Percentiles rank a stretch among this genome's conserved stretches.
Conservation (phyloP, 2,888 invertebrate genomes). For the Elysia crispata region DNA sequence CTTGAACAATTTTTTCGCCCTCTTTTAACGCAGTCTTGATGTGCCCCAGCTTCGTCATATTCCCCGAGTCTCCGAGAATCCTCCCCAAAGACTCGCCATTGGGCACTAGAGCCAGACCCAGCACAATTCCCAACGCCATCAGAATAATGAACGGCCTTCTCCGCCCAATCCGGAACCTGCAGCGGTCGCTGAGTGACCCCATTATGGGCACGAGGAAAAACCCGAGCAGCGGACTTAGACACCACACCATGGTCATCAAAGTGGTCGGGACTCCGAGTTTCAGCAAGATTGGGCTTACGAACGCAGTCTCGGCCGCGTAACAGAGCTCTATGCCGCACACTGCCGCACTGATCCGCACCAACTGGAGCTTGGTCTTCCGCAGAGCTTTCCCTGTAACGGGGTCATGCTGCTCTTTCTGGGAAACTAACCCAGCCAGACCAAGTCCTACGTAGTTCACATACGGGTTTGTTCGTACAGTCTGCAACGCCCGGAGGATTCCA, state of each 20-base stretch:
- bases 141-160: conserved; percentile 93
- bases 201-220: conserved; percentile 95
- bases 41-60: conserved; percentile 6
- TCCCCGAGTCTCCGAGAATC: conserved; percentile 84
- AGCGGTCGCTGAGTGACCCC: conserved; percentile 94
- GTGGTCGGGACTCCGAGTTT: conserved; percentile 93
- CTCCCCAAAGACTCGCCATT: conserved; percentile 93
- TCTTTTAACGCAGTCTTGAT: not conserved
- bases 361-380: conserved; percentile 78
- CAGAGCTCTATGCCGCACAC: conserved; percentile 99
- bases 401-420: conserved; percentile 49
- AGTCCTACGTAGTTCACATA: conserved; percentile 60
- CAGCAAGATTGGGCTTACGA: conserved; percentile 94
- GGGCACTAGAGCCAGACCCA: conserved; percentile 93
- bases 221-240: conserved; percentile 93
- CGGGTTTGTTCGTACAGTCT: conserved; percentile 64
- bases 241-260: conserved; percentile 97
- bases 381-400: conserved; percentile 52
- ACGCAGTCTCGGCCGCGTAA: conserved; percentile 97
- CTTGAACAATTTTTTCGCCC: conserved; percentile 22
- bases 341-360: conserved; percentile 92
- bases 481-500: conserved; percentile 69
- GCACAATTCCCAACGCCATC: conserved; percentile 91
- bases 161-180: conserved; percentile 88
- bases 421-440: conserved; percentile 56